A percentile compares a stretch with the other conserved stretches of the same genome.
phyloP scores from a whole-genome alignment of 2,888 invertebrate species.

The Beris chalybata region DNA sequence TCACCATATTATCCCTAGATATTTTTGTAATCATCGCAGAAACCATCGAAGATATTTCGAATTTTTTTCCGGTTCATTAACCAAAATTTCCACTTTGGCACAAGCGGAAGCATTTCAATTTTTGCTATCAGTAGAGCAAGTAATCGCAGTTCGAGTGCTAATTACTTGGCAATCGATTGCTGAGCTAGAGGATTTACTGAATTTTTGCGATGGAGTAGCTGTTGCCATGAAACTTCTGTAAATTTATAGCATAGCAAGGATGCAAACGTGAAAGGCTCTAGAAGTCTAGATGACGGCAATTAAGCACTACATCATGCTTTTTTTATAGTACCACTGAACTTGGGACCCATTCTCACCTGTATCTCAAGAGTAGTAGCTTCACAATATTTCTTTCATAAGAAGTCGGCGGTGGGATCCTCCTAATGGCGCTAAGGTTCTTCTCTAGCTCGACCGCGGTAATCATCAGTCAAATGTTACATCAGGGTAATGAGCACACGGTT shows the following conservation, averaged over 20 bases:
- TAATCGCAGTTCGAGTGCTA: slow-evolving; percentile 1
- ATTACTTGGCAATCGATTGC: slow-evolving; percentile 1
- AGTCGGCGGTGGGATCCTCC: neutral
- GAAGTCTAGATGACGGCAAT: no score
- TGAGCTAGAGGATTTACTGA: neutral
- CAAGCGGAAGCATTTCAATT: slow-evolving; percentile 15
- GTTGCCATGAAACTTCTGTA: no score
- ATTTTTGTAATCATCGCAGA: slow-evolving; percentile 9
- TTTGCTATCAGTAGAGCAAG: slow-evolving; percentile 4
- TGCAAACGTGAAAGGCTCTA: no score
- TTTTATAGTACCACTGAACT: neutral
- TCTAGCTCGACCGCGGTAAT: slow-evolving; percentile 5
- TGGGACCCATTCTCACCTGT: neutral
- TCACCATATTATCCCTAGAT: no score
- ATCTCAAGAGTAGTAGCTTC: neutral
- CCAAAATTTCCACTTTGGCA: slow-evolving; percentile 1
- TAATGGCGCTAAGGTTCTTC: slow-evolving; percentile 6
- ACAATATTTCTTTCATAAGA: slow-evolving; percentile 8
- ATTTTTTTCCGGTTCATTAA: slow-evolving; percentile 23
- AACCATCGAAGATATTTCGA: neutral
- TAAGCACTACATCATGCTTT: no score
- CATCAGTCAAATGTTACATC: slow-evolving; percentile 17
- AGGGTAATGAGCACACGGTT: slow-evolving; percentile 24
- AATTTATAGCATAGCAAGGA: no score
- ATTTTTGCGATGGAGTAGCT: no score